Evolutionary conservation across 1,140 invertebrate genomes (phyloP).

Genomic region (Neodiprion virginianus): DNA sequence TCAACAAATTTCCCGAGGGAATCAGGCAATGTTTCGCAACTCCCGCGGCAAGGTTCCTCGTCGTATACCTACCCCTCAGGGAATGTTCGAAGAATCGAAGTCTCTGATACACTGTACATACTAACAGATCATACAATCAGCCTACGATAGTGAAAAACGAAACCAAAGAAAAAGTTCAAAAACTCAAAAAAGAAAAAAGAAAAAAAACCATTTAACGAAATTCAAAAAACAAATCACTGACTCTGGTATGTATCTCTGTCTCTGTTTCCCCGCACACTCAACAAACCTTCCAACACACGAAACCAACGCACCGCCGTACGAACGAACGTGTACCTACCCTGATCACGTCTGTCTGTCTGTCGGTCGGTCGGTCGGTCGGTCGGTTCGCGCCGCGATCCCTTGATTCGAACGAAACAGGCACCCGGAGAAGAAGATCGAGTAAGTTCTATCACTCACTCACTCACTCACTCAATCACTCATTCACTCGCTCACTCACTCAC

Average conservation of each 20-base stretch:
- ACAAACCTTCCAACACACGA: slow-evolving; percentile 43
- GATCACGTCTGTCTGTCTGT: slow-evolving; percentile 27
- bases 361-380: slow-evolving; percentile 41
- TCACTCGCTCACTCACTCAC: slow-evolving; percentile 22
- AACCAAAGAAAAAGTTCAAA: too few species aligned
- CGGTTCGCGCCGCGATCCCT: not conserved
- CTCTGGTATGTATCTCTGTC: slow-evolving; percentile 46
- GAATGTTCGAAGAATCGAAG: too few species aligned
- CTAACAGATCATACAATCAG: too few species aligned
- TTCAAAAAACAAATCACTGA: slow-evolving; percentile 46
- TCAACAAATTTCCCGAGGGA: too few species aligned
- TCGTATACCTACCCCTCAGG: too few species aligned
- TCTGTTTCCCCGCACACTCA: slow-evolving; percentile 51
- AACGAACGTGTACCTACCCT: slow-evolving; percentile 50
- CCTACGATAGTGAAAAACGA: too few species aligned
- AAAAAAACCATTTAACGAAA: not conserved
- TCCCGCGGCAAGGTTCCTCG: too few species aligned
- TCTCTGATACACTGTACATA: too few species aligned
- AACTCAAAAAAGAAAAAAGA: not conserved
- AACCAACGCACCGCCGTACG: slow-evolving; percentile 40
- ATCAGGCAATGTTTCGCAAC: too few species aligned
- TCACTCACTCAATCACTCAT: slow-evolving; percentile 15
- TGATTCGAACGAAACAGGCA: slow-evolving; percentile 48
- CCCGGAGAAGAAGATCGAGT: slow-evolving; percentile 62
- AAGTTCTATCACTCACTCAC: slow-evolving; percentile 41